phyloP scores from a whole-genome alignment of 2,113 vertebrate genomes.

The Rousettus leschenaultii region DNA sequence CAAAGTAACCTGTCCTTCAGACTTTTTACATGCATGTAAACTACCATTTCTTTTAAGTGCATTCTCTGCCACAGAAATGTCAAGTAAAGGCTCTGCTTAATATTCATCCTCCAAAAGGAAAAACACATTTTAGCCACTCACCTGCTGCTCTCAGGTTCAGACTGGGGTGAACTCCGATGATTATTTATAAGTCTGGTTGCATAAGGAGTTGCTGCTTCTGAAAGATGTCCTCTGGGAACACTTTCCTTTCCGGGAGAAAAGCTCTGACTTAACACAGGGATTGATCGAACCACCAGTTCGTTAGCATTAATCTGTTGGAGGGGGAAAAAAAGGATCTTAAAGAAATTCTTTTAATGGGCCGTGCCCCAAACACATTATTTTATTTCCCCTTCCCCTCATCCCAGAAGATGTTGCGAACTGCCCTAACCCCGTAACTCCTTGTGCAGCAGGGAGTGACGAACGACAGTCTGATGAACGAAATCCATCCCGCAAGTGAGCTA shows the following conservation, averaged over 20 bases:
- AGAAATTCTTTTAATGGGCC: neutral
- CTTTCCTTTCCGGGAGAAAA: conserved; percentile 79
- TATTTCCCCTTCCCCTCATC: neutral
- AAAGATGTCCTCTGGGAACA: conserved; percentile 72
- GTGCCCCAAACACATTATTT: conserved; percentile 38
- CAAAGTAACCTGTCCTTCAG: neutral
- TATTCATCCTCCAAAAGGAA: neutral
- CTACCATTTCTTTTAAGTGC: neutral
- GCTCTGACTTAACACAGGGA: conserved; percentile 73
- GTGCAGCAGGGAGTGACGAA: neutral
- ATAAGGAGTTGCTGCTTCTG: conserved; percentile 74
- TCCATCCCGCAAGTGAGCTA: neutral
- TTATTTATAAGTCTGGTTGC: conserved; percentile 68
- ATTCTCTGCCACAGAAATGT: neutral
- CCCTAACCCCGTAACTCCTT: neutral
- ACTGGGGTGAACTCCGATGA: conserved; percentile 72
- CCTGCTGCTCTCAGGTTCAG: conserved; percentile 79
- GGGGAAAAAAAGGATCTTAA: neutral
- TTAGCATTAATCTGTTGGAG: conserved; percentile 72
- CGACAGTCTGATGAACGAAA: neutral
- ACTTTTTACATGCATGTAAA: neutral
- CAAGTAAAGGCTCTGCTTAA: neutral
- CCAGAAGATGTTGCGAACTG: neutral
- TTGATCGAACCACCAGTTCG: conserved; percentile 74
- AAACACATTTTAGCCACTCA: conserved; percentile 63